phyloP scores from a whole-genome alignment of 2,797 vertebrate species.

The Rhinatrema bivittatum region DNA sequence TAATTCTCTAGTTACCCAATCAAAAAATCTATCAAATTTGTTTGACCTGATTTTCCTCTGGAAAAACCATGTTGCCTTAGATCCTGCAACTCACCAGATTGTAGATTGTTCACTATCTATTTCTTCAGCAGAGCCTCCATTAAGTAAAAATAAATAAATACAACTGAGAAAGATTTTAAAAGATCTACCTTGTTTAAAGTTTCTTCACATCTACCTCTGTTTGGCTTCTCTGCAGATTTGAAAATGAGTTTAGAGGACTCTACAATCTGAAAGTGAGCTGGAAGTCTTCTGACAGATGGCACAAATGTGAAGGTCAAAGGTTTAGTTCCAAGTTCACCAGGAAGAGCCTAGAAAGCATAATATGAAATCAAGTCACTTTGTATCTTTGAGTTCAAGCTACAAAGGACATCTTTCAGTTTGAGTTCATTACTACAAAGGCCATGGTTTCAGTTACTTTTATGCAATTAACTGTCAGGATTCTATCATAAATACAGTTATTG shows the following conservation, averaged over 20 bases:
- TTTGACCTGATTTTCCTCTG: too few species aligned
- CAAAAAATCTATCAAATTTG: too few species aligned
- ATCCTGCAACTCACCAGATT: too few species aligned
- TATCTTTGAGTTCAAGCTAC: constrained; percentile 2
- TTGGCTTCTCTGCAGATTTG: constrained; percentile 43
- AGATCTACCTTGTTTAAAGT: constrained; percentile 46
- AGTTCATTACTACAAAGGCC: too few species aligned
- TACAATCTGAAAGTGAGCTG: constrained; percentile 51
- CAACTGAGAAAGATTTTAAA: too few species aligned
- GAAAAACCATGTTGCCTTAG: too few species aligned
- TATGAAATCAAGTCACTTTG: constrained; percentile 15
- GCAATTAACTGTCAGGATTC: too few species aligned
- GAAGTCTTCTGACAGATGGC: constrained; percentile 66
- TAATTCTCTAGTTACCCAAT: too few species aligned
- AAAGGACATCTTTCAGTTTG: too few species aligned
- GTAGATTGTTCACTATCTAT: too few species aligned
- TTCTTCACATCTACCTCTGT: constrained; percentile 30
- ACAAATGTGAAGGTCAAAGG: constrained; percentile 70
- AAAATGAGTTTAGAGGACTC: constrained; percentile 48
- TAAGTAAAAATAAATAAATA: constrained; percentile 8
- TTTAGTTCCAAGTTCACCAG: constrained; percentile 50
- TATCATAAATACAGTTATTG: too few species aligned
- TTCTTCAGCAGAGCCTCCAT: too few species aligned
- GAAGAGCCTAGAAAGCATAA: constrained; percentile 62
- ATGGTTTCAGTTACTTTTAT: constrained; percentile 2